Percentiles rank a stretch among this genome's conserved stretches.
Conservation (phyloP, 2,797 vertebrate species). For the Phoebastria nigripes region DNA sequence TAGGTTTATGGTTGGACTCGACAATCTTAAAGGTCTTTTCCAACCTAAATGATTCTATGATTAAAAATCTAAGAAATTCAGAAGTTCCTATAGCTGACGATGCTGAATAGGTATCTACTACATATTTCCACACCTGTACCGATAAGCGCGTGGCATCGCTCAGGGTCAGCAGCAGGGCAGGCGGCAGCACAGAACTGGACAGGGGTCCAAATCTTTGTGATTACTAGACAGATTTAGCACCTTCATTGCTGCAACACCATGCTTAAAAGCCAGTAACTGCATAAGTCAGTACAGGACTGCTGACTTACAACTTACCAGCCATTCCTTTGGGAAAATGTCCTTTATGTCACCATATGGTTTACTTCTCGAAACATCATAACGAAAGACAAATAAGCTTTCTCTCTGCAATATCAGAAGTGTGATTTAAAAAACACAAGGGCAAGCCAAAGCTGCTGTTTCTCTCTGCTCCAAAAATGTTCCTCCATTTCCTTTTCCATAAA, state of each 20-base stretch:
- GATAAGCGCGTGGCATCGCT: rapidly evolving
- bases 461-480: neutral
- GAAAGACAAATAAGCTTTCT: neutral
- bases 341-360: neutral
- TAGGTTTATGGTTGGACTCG: neutral
- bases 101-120: neutral
- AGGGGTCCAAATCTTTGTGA: neutral
- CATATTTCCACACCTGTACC: neutral
- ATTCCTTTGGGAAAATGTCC: neutral
- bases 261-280: neutral
- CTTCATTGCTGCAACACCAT: neutral
- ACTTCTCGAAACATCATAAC: neutral
- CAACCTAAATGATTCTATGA: neutral
- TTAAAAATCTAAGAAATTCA: neutral
- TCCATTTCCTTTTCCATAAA: neutral
- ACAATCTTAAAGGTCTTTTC: neutral
- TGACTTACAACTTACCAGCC: neutral
- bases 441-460: neutral
- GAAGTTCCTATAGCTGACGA: neutral
- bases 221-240: neutral
- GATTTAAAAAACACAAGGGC: neutral
- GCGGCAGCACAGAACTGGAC: neutral
- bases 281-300: neutral
- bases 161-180: neutral
- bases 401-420: neutral